Evolutionary conservation across 2,888 invertebrate genomes (phyloP).

Genomic region (Metallyticus violacea): DNA sequence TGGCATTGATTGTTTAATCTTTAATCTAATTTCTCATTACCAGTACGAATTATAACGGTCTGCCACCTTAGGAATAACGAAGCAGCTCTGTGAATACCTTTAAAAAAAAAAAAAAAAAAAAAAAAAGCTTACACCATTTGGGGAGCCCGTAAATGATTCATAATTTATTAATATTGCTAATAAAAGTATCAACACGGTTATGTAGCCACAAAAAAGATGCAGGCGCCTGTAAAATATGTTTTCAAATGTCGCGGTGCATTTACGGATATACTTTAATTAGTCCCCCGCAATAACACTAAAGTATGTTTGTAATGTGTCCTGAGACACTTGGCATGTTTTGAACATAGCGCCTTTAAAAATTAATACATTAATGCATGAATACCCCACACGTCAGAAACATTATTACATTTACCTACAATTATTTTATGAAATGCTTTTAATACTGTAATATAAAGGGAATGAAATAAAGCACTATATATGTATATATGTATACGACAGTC

Average conservation of each 20-base stretch:
- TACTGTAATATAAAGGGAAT: not conserved
- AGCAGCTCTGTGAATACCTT: too few species aligned
- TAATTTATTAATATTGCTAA: too few species aligned
- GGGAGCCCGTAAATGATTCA: not conserved
- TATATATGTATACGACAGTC: not conserved
- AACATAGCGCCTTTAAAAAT: not conserved
- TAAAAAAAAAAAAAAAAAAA: not conserved
- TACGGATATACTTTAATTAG: not conserved
- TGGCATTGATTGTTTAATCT: not conserved
- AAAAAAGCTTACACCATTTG: not conserved
- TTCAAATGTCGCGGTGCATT: not conserved
- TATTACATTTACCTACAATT: not conserved
- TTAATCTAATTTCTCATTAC: not conserved
- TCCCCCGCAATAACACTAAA: not conserved
- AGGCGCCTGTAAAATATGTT: not conserved
- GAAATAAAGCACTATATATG: not conserved
- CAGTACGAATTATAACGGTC: too few species aligned
- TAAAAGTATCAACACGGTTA: too few species aligned
- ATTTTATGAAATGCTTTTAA: not conserved
- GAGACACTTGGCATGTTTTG: not conserved
- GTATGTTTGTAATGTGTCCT: not conserved
- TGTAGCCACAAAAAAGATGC: not conserved
- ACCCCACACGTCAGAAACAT: not conserved
- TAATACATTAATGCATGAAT: not conserved
- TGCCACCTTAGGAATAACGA: too few species aligned